Evolutionary conservation across 2,888 invertebrate genomes (phyloP).

Genomic region (Epinotia demarniana): DNA sequence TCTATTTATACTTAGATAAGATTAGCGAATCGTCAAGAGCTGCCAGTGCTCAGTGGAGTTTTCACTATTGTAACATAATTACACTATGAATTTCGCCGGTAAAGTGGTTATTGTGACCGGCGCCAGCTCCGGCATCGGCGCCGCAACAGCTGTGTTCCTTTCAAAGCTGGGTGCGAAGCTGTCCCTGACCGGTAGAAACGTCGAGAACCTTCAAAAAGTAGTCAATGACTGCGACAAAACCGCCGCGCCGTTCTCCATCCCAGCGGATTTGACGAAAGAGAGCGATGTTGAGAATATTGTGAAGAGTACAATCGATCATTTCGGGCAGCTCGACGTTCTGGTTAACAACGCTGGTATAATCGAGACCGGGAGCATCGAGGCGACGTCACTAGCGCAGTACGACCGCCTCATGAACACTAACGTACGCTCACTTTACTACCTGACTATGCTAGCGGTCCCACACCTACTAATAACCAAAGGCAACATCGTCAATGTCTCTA

Average conservation of each 20-base stretch:
- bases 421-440: slow-evolving; percentile 91
- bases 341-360: slow-evolving; percentile 96
- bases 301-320: slow-evolving; percentile 89
- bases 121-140: slow-evolving; percentile 94
- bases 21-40: slow-evolving; percentile 42
- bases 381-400: slow-evolving; percentile 92
- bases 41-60: slow-evolving; percentile 8
- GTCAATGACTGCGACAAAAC: slow-evolving; percentile 72
- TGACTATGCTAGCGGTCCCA: slow-evolving; percentile 95
- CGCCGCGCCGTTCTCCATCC: slow-evolving; percentile 82
- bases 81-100: slow-evolving; percentile 85
- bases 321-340: slow-evolving; percentile 91
- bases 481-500: slow-evolving; percentile 98
- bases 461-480: slow-evolving; percentile 93
- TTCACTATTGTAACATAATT: slow-evolving; percentile 2
- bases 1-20: slow-evolving; percentile 56
- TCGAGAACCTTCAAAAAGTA: slow-evolving; percentile 84
- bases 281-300: slow-evolving; percentile 89
- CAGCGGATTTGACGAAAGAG: slow-evolving; percentile 90
- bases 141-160: slow-evolving; percentile 91
- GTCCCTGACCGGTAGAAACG: slow-evolving; percentile 89
- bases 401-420: slow-evolving; percentile 96
- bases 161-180: slow-evolving; percentile 90
- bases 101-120: slow-evolving; percentile 92
- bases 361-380: slow-evolving; percentile 93